phyloP scores from a whole-genome alignment of 2,113 vertebrate genomes.

The Sterna hirundo region DNA sequence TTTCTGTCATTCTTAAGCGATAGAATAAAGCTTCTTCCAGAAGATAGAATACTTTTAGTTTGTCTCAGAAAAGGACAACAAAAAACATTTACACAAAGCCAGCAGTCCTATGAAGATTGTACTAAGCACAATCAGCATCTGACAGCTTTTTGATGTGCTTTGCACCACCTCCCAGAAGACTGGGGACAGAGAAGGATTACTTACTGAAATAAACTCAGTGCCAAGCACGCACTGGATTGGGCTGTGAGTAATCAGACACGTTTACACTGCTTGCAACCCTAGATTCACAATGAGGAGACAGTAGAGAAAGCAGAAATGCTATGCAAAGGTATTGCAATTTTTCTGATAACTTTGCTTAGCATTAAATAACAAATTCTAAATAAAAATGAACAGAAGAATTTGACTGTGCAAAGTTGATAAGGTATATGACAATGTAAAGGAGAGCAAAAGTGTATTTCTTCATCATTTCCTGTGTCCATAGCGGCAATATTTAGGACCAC shows the following conservation, averaged over 20 bases:
- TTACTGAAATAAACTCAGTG: not conserved
- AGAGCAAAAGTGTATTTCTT: not conserved
- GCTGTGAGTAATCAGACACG: not conserved
- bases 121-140: not conserved
- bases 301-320: not conserved
- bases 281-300: not conserved
- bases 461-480: accelerated
- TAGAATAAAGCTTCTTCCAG: not conserved
- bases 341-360: not conserved
- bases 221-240: accelerated
- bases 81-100: not conserved
- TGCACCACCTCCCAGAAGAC: not conserved
- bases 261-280: not conserved
- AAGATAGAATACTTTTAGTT: not conserved
- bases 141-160: not conserved
- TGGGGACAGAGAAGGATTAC: not conserved
- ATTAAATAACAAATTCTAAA: not conserved
- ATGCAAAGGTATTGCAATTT: not conserved
- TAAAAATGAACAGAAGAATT: not conserved
- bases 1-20: not conserved
- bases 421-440: accelerated
- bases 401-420: too few relatives aligned
- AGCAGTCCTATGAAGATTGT: not conserved
- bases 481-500: not conserved
- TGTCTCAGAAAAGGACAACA: not conserved